Evolutionary conservation across 2,888 invertebrate genomes (phyloP).

Genomic region (Pyrrhosoma nymphula): DNA sequence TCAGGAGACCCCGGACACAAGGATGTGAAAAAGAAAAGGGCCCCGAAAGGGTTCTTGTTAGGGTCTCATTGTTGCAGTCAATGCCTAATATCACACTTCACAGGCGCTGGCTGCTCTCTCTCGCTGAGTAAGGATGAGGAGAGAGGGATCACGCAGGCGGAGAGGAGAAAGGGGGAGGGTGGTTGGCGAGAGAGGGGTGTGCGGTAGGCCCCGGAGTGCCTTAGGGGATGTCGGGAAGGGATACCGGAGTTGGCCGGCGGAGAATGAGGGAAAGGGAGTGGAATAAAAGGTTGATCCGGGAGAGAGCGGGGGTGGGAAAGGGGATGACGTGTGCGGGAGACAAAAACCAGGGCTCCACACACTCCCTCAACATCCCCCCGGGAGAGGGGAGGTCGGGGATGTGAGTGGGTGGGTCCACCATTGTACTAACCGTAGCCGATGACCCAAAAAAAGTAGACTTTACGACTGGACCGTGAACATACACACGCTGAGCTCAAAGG

Average conservation of each 20-base stretch:
- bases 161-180: background rate
- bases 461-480: conserved; percentile 9
- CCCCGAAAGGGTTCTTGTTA: conserved; percentile 61
- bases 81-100: conserved; percentile 67
- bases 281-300: conserved; percentile 46
- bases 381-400: background rate
- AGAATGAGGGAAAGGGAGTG: conserved; percentile 34
- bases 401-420: background rate
- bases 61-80: conserved; percentile 65
- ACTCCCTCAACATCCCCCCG: too few relatives aligned
- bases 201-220: background rate
- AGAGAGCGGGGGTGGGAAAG: background rate
- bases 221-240: background rate
- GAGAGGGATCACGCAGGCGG: background rate
- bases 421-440: conserved; percentile 38
- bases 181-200: background rate
- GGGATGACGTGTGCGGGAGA: conserved; percentile 45
- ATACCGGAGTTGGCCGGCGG: background rate
- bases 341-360: conserved; percentile 16
- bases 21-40: conserved; percentile 42
- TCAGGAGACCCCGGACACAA: conserved; percentile 20
- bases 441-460: conserved; percentile 38
- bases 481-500: background rate
- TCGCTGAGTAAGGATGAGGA: background rate
- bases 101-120: conserved; percentile 38